These are phyloP conservation scores for Pterophyllum scalare DNA, from an alignment of 2,113 vertebrate species.

Conservation along the genomic window DNA sequence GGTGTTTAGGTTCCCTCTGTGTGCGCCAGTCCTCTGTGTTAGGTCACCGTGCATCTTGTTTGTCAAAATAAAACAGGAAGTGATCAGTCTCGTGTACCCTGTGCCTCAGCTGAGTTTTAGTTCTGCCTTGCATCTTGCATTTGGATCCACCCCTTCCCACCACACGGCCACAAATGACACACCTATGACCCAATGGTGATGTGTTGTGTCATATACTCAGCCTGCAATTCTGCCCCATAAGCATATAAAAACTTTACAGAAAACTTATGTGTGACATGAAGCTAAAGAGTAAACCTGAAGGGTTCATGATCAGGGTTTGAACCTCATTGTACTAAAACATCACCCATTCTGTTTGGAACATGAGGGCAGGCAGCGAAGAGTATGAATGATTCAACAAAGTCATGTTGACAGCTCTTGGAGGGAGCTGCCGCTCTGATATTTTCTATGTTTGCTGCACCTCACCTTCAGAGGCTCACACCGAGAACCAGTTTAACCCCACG, in stretches of 20 bases:
- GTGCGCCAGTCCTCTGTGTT: too few relatives aligned
- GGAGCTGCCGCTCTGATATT: neutral
- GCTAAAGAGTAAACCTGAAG: neutral
- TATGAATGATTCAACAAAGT: conserved; percentile 52
- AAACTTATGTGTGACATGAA: neutral
- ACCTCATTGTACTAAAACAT: neutral
- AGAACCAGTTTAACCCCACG: conserved; percentile 38
- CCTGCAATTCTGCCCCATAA: neutral
- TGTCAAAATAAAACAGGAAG: too few relatives aligned
- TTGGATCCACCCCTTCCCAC: too few relatives aligned
- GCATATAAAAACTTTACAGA: neutral
- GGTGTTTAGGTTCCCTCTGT: too few relatives aligned
- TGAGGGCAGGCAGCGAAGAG: conserved; percentile 6
- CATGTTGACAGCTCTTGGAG: conserved; percentile 30
- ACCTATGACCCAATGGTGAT: neutral
- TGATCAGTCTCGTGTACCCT: too few relatives aligned
- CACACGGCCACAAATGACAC: too few relatives aligned
- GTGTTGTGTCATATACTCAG: neutral
- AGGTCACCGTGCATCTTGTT: too few relatives aligned
- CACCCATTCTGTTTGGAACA: conserved; percentile 6
- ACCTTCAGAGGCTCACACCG: conserved; percentile 15
- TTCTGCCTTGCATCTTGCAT: too few relatives aligned
- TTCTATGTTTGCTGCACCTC: conserved; percentile 26
- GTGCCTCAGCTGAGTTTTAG: too few relatives aligned
- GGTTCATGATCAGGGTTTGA: conserved; percentile 1